Conservation (phyloP, 2,888 invertebrate species). For the Rosalia funebris region DNA sequence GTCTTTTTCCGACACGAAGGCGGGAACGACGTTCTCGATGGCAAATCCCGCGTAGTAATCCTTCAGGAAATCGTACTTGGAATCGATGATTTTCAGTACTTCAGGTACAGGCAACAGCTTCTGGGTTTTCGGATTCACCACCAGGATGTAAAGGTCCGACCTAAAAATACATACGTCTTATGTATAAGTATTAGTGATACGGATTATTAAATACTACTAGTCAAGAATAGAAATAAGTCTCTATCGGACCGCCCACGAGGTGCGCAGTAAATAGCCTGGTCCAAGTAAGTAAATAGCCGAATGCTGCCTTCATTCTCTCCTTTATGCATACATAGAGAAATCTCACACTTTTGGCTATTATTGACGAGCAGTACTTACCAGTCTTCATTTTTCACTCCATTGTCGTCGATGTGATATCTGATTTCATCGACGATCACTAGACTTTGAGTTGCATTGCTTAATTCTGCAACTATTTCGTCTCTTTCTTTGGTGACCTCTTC, state of each 20-base stretch:
- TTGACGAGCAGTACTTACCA: constrained; percentile 67
- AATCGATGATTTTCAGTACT: constrained; percentile 83
- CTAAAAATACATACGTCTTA: constrained; percentile 67
- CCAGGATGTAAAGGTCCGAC: constrained; percentile 88
- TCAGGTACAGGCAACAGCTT: constrained; percentile 82
- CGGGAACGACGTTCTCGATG: constrained; percentile 79
- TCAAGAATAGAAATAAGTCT: no score
- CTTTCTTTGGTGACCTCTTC: constrained; percentile 78
- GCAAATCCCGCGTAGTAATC: constrained; percentile 80
- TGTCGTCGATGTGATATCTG: constrained; percentile 76
- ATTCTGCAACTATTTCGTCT: constrained; percentile 75
- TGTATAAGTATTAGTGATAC: no score
- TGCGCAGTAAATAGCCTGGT: no score
- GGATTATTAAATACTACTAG: no score
- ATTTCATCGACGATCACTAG: constrained; percentile 84
- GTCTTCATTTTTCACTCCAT: constrained; percentile 72
- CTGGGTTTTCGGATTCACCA: constrained; percentile 78
- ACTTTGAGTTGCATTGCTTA: constrained; percentile 80
- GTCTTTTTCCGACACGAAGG: constrained; percentile 72
- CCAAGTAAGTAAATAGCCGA: no score
- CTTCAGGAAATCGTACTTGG: constrained; percentile 85
- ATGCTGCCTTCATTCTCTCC: no score
- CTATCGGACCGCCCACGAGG: no score
- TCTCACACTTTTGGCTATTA: no score
- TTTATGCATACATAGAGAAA: no score